phyloP scores from a whole-genome alignment of 53 echinoderm and acorn worm species.

The Echinometra lucunter region DNA sequence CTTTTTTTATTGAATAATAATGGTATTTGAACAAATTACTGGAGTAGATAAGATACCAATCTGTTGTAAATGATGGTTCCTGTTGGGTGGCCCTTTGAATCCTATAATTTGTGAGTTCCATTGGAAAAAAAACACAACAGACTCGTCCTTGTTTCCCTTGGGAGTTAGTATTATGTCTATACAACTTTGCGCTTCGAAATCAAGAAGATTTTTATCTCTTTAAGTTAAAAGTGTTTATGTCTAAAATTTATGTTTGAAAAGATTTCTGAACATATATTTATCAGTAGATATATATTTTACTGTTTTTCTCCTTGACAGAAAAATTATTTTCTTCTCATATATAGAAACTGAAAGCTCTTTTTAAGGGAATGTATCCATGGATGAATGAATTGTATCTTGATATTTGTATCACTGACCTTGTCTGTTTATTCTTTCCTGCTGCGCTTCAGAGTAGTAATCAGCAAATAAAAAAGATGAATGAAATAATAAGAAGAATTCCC shows the following conservation, averaged over 20 bases:
- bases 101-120: not conserved
- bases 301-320: too few relatives aligned
- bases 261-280: not conserved
- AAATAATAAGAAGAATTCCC: too few relatives aligned
- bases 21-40: not conserved
- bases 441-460: not conserved
- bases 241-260: not conserved
- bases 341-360: too few relatives aligned
- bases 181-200: not conserved
- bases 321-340: too few relatives aligned
- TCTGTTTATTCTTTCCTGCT: not conserved
- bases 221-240: not conserved
- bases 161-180: not conserved
- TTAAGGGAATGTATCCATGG: too few relatives aligned
- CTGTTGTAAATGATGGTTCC: not conserved
- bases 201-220: not conserved
- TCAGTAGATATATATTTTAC: not conserved
- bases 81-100: slow-evolving; percentile 1
- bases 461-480: not conserved
- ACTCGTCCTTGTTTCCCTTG: not conserved
- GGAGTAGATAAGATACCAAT: not conserved
- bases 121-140: not conserved
- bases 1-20: not conserved
- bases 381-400: too few relatives aligned
- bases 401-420: not conserved